Evolutionary conservation across 2,797 vertebrate genomes (phyloP), one percentile per base, ranked within the genome.

Genomic region (Ceryle rudis): DNA sequence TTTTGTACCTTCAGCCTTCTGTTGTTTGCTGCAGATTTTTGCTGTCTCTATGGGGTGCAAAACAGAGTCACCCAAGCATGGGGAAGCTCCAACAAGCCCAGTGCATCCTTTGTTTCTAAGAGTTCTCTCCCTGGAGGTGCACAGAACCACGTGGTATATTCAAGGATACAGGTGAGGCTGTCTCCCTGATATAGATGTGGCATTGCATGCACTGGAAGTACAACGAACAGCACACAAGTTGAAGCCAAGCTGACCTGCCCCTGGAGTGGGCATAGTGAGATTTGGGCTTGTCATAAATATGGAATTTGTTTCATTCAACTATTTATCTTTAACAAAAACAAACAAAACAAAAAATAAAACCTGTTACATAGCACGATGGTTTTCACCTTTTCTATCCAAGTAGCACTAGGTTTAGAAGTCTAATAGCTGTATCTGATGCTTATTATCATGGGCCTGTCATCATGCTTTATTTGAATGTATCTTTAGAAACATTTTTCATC

Each of bases 401-500:
- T 11, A 77, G 8, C 18, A 60, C 6, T 6, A 71, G 14, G 4
- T 13, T 74, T 65, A 77, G 29, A 73, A 52, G 52, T 51, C 37
- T 47, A 66, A n/a, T 64, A 74, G 23, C 17, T 35, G 12, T 41
- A 29, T 67, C 15, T 66, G 28, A 55, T n/a, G 22, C 9, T 91
- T 81, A 11, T 60, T 69, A 35, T 81, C 23, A 31, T 13, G 80
- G 37, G 55, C 3, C 4, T 87, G 15, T 74, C 20, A 6, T 60
- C 23, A 42, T 9, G 15, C 1, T 9, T 78, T 78, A 78, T 69
- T 71, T 61, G 13, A 89, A n/a, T 62, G 16, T 54, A 66, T 83
- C 71, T 87, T 89, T 67, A 92, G 75, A 93, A 93, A 78, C 33
- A 41, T 70, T 91, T 95, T 74, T 90, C 10, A 1, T 39, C 0